phyloP scores from a whole-genome alignment of 2,888 invertebrate species.

The Acrocyrtus sp. region DNA sequence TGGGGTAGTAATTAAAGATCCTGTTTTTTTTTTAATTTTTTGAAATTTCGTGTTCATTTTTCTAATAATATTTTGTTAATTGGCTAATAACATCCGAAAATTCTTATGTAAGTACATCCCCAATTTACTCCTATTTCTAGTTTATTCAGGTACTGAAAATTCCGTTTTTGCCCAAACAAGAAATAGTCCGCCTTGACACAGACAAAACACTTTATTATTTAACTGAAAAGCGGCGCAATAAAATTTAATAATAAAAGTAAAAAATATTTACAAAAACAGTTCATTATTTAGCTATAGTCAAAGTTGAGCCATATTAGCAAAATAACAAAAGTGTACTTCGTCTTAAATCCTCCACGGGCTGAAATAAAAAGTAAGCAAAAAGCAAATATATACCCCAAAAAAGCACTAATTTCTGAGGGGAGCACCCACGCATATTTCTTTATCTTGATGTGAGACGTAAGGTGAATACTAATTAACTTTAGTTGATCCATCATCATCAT shows the following conservation, averaged over 20 bases:
- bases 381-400: neutral
- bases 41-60: neutral
- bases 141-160: neutral
- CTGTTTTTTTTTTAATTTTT: slow-evolving; percentile 35
- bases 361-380: too few relatives aligned
- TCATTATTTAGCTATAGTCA: too few relatives aligned
- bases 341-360: too few relatives aligned
- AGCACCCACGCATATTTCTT: slow-evolving; percentile 24
- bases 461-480: slow-evolving; percentile 37
- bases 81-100: neutral
- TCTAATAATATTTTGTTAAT: neutral
- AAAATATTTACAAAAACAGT: too few relatives aligned
- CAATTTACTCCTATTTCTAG: neutral
- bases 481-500: slow-evolving; percentile 3
- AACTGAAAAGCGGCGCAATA: too few relatives aligned
- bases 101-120: neutral
- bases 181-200: neutral
- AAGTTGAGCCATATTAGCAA: too few relatives aligned
- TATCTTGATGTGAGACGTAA: slow-evolving; percentile 7
- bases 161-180: slow-evolving; percentile 3
- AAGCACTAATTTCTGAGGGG: too few relatives aligned
- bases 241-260: too few relatives aligned
- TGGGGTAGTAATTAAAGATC: slow-evolving; percentile 45
- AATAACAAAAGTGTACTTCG: too few relatives aligned
- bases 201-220: too few relatives aligned